Base-by-base conservation (phyloP, 2,888 invertebrate species). In the Thecocarcelia acutangulata region DNA sequence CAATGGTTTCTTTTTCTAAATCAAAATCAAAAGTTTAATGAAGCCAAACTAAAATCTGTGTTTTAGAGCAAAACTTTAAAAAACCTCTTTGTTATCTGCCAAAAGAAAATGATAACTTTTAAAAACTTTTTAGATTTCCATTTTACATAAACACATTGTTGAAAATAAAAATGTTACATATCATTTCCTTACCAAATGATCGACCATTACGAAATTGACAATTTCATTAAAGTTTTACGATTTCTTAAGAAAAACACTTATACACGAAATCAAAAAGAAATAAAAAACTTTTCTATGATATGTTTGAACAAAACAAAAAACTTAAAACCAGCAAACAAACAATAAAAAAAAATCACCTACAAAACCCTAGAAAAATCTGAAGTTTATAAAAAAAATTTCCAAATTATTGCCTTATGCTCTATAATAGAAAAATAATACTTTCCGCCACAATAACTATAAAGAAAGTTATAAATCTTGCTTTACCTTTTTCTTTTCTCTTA, bases 121-220 rank as follows among this genome's bases (percentile, higher is more conserved):
- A 52, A 69, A 73, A 80, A 74, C 48, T 70, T 79, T 68, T 21
- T 1, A 21, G 59, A 76, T 69, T 54, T 54, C 52, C 52, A 48
- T 48, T 58, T 48, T 21, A 64, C 37, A 76, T 76, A 76, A 76
- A 69, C 68, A 76, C 76, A 76, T 69, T 59, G 44, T 69, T 54
- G 28, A 46, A 40, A 37, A 40, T 33, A 46, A 68, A 33, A 74
- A 64, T 42, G 73, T 82, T 69, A 82, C 81, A 82, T 77, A 69
- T 77, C 77, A 77, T 77, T 82, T 66, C 70, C 73, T 59, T 64
- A 63, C 58, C 66, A 82, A 78, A 78, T 82, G 82, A 82, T 70
- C 21, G 66, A 78, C 74, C 81, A 82, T 82, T 82, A 78, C 66
- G 56, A 74, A 69, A 78, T 82, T 82, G 78, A 78, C 82, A 82